phyloP scores from a whole-genome alignment of 2,113 vertebrate species.

The Chloropsis cyanopogon region DNA sequence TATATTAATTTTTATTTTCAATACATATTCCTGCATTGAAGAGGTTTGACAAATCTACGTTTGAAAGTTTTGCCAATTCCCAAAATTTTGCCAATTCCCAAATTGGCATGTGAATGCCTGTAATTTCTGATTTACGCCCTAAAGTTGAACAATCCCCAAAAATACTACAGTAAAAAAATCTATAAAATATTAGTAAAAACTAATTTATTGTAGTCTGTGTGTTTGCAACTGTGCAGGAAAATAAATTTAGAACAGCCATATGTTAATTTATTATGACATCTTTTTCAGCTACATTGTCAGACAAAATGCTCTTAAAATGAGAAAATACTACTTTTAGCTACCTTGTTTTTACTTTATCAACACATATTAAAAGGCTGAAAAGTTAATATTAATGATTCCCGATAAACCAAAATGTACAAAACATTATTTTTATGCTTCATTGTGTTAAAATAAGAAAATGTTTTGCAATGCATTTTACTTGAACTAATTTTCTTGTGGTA shows the following conservation, averaged over 20 bases:
- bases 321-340: not conserved
- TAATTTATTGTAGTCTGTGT: not conserved
- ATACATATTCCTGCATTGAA: not conserved
- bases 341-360: not conserved
- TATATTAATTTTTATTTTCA: not conserved
- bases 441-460: not conserved
- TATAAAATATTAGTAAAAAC: no score
- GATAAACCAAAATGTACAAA: not conserved
- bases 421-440: not conserved
- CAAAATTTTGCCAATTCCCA: not conserved
- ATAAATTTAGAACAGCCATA: not conserved
- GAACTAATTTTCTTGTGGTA: not conserved
- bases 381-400: not conserved
- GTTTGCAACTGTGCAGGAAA: not conserved
- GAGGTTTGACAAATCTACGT: not conserved
- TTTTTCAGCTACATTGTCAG: not conserved
- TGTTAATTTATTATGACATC: not conserved
- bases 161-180: not conserved
- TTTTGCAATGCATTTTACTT: not conserved
- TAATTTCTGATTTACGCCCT: not conserved
- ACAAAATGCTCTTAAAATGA: not conserved
- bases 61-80: not conserved
- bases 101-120: not conserved
- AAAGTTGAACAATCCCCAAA: not conserved
- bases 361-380: not conserved